These are phyloP conservation scores for Temnothorax longispinosus DNA, from an alignment of 1,140 invertebrate genomes.

Conservation along the genomic window DNA sequence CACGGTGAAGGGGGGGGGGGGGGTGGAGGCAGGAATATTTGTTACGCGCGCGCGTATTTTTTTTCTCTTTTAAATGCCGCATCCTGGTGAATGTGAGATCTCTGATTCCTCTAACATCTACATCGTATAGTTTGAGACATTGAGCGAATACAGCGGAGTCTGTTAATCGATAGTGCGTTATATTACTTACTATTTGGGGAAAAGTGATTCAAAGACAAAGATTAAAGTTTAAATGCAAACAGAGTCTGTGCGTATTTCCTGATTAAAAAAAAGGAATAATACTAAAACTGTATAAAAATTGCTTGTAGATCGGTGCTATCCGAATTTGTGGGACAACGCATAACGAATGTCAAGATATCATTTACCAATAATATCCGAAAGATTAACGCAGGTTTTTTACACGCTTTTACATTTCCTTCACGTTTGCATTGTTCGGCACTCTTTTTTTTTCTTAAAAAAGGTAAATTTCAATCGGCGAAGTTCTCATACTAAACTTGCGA, in stretches of 20 bases:
- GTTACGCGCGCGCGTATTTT: neutral
- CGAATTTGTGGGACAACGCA: too few species aligned
- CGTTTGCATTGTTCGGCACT: too few species aligned
- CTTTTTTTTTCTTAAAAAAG: too few species aligned
- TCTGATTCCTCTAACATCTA: conserved; percentile 50
- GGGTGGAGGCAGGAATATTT: neutral
- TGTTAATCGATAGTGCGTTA: conserved; percentile 49
- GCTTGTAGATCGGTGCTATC: too few species aligned
- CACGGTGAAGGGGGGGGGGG: neutral
- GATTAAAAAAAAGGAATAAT: neutral
- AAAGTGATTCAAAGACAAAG: conserved; percentile 32
- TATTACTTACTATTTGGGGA: conserved; percentile 52
- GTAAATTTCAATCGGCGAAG: too few species aligned
- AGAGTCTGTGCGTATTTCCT: neutral
- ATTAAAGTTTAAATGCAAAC: conserved; percentile 14
- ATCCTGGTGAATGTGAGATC: conserved; percentile 29
- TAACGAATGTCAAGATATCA: too few species aligned
- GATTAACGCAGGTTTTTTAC: too few species aligned
- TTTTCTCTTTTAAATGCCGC: neutral
- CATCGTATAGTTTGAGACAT: conserved; percentile 43
- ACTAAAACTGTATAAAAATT: conserved; percentile 27
- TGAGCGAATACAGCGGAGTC: conserved; percentile 52
- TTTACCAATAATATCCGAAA: too few species aligned
- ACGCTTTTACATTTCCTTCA: too few species aligned
- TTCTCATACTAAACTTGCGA: too few species aligned